phyloP scores from a whole-genome alignment of 2,797 vertebrate genomes.

The Anableps anableps region DNA sequence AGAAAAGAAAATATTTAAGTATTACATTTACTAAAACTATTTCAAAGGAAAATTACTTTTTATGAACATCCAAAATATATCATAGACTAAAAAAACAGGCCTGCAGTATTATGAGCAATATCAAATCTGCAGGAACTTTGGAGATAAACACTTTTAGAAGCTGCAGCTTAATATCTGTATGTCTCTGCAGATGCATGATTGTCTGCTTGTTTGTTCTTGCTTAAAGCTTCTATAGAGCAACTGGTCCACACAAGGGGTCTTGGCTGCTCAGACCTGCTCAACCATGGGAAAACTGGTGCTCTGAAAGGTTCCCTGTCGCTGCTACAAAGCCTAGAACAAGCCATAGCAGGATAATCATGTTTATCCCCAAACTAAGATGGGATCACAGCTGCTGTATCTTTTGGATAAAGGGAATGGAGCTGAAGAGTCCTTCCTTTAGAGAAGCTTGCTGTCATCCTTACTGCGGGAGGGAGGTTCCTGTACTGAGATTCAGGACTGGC shows the following conservation, averaged over 20 bases:
- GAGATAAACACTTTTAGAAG: background rate
- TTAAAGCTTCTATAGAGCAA: slow-evolving; percentile 67
- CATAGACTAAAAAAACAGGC: background rate
- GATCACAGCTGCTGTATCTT: slow-evolving; percentile 87
- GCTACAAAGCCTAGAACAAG: slow-evolving; percentile 92
- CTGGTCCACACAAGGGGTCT: slow-evolving; percentile 84
- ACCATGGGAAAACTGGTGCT: slow-evolving; percentile 86
- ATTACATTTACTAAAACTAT: background rate
- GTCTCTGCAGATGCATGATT: slow-evolving; percentile 15
- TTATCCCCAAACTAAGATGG: slow-evolving; percentile 95
- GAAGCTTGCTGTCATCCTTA: slow-evolving; percentile 30
- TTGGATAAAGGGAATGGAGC: slow-evolving; percentile 64
- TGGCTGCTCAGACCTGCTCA: slow-evolving; percentile 85
- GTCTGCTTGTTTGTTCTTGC: slow-evolving; percentile 31
- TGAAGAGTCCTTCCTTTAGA: slow-evolving; percentile 56
- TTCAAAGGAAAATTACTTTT: background rate
- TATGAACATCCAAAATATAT: background rate
- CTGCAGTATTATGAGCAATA: background rate
- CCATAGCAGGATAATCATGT: slow-evolving; percentile 88
- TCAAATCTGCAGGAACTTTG: background rate
- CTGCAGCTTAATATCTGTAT: slow-evolving; percentile 15
- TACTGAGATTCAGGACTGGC: background rate
- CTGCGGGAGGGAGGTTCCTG: slow-evolving; percentile 12
- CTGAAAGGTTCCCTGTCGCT: slow-evolving; percentile 89
- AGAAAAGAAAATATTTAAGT: background rate